Evolutionary conservation across 1,140 invertebrate genomes (phyloP).

Genomic region (Cotesia vestalis): DNA sequence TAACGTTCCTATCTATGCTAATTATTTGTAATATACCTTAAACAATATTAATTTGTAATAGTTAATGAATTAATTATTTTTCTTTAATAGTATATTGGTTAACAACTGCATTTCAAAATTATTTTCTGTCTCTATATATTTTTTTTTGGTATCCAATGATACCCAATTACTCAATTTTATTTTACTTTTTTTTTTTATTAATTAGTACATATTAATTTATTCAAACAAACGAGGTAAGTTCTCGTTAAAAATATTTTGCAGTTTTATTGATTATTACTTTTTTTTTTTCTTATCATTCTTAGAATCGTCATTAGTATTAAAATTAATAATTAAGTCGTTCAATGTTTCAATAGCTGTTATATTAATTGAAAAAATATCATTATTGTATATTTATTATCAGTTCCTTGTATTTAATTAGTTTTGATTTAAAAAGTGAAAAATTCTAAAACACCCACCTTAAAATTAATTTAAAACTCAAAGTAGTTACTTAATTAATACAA

Average conservation of each 20-base stretch:
- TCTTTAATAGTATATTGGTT: conserved; percentile 43
- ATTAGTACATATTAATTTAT: conserved; percentile 37
- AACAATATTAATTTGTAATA: conserved; percentile 49
- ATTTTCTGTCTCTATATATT: conserved; percentile 37
- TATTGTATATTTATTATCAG: no score
- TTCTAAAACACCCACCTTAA: conserved; percentile 43
- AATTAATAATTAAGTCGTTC: no score
- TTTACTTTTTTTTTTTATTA: conserved; percentile 26
- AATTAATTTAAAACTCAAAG: no score
- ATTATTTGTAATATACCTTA: conserved; percentile 43
- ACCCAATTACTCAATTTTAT: conserved; percentile 29
- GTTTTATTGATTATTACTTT: conserved; percentile 30
- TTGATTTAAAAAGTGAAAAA: conserved; percentile 57
- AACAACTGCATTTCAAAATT: conserved; percentile 52
- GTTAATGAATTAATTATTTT: conserved; percentile 50
- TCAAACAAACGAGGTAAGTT: background rate
- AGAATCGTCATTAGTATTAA: conserved; percentile 40
- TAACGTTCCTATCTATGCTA: conserved; percentile 63
- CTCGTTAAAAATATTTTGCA: conserved; percentile 11
- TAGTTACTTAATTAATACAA: background rate
- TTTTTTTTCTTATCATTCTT: conserved; percentile 31
- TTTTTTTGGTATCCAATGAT: conserved; percentile 13
- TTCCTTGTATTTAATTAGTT: conserved; percentile 33
- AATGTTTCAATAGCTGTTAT: conserved; percentile 2
- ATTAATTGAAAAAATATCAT: conserved; percentile 12